Percentiles rank a stretch among this genome's conserved stretches.
These are phyloP conservation scores for Halesus radiatus DNA, from an alignment of 1,140 invertebrate species.

Conservation along the genomic window DNA sequence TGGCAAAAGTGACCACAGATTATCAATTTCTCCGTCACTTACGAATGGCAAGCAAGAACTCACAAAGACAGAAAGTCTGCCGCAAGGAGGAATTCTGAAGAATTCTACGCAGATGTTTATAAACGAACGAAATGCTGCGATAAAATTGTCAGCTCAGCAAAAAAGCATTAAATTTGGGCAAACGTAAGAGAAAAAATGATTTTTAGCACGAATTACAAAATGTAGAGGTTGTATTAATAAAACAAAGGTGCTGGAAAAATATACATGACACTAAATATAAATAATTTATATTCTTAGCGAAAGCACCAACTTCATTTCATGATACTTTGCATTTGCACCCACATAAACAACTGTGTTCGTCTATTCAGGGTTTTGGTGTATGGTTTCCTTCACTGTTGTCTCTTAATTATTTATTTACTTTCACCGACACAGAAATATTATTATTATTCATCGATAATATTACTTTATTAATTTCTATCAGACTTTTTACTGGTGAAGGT, in stretches of 20 bases:
- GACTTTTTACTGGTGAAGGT: no score
- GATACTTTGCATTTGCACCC: background rate
- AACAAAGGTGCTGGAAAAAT: constrained; percentile 21
- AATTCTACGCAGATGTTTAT: constrained; percentile 57
- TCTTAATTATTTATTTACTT: background rate
- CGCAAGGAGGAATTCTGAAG: constrained; percentile 63
- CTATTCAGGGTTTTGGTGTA: background rate
- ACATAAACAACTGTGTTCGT: background rate
- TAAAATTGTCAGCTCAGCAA: constrained; percentile 60
- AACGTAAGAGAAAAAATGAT: constrained; percentile 62
- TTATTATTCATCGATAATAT: no score
- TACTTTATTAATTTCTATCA: no score
- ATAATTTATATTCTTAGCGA: constrained; percentile 1
- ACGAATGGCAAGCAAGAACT: constrained; percentile 53
- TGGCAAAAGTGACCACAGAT: constrained; percentile 57
- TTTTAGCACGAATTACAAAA: constrained; percentile 33
- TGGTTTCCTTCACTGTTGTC: background rate
- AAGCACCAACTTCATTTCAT: background rate
- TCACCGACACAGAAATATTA: background rate
- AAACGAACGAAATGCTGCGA: constrained; percentile 53
- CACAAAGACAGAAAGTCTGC: constrained; percentile 54
- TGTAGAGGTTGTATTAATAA: constrained; percentile 23
- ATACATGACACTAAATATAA: constrained; percentile 34
- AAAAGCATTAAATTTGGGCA: constrained; percentile 66
- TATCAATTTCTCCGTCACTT: constrained; percentile 30